Conservation (phyloP, 1,140 invertebrate genomes). For the Bacillus rossius region DNA sequence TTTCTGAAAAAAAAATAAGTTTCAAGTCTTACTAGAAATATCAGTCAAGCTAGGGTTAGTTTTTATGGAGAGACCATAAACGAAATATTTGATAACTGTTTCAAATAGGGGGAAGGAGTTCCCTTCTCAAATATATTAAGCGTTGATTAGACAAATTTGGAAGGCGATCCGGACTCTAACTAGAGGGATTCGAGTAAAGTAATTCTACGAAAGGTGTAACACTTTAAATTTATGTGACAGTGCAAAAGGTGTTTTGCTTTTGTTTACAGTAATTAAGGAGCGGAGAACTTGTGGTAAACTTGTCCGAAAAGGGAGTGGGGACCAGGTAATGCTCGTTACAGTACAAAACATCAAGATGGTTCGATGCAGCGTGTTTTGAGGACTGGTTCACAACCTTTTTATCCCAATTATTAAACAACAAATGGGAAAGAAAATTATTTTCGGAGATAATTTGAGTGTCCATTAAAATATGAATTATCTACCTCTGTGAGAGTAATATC, state of each 20-base stretch:
- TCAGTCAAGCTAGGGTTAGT: slow-evolving; percentile 31
- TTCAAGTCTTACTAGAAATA: slow-evolving; percentile 26
- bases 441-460: slow-evolving; percentile 3
- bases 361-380: slow-evolving; percentile 1
- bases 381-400: slow-evolving; percentile 1
- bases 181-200: slow-evolving; percentile 1
- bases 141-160: slow-evolving; percentile 26
- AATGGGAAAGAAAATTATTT: background rate
- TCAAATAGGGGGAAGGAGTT: slow-evolving; percentile 28
- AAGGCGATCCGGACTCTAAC: slow-evolving; percentile 33
- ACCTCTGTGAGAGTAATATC: no score
- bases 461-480: background rate
- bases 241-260: slow-evolving; percentile 28
- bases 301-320: slow-evolving; percentile 35
- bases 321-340: slow-evolving; percentile 17
- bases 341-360: slow-evolving; percentile 7
- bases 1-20: slow-evolving; percentile 26
- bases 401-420: slow-evolving; percentile 1
- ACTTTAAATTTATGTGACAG: no score
- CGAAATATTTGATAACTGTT: slow-evolving; percentile 28
- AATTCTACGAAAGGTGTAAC: no score
- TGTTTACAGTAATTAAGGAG: slow-evolving; percentile 37
- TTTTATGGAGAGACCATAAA: slow-evolving; percentile 37
- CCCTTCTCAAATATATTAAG: slow-evolving; percentile 36
- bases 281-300: slow-evolving; percentile 26